Evolutionary conservation across 2,797 vertebrate species (phyloP).

Genomic region (Crenuchus spilurus): DNA sequence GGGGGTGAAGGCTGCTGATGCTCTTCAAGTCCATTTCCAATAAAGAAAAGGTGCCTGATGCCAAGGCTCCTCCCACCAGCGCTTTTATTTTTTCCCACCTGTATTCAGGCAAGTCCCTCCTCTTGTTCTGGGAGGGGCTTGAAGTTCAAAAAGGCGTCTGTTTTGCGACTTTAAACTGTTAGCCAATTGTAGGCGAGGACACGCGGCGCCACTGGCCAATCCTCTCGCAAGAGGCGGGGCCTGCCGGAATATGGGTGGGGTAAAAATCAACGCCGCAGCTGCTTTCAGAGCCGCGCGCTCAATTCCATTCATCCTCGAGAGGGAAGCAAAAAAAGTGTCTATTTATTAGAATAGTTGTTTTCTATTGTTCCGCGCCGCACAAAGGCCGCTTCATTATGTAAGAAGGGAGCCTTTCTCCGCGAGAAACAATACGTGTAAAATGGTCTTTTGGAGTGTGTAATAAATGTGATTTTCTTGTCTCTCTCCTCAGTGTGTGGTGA

Average conservation of each 20-base stretch:
- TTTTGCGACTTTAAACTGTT: neutral
- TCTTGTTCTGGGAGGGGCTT: neutral
- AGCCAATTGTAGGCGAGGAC: neutral
- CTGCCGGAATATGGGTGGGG: neutral
- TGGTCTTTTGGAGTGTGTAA: slow-evolving; percentile 96
- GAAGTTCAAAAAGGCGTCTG: neutral
- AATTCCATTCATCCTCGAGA: slow-evolving; percentile 90
- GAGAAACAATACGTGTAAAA: slow-evolving; percentile 99
- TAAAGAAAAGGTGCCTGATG: slow-evolving; percentile 70
- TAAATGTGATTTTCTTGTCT: slow-evolving; percentile 95
- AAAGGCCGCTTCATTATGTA: slow-evolving; percentile 97
- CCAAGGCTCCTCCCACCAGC: slow-evolving; percentile 85
- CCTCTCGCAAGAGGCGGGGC: neutral
- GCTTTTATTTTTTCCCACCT: neutral
- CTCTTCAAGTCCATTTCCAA: slow-evolving; percentile 75
- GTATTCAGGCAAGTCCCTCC: neutral
- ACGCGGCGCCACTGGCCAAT: neutral
- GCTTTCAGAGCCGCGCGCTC: slow-evolving; percentile 93
- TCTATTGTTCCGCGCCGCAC: slow-evolving; percentile 95
- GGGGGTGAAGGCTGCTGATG: slow-evolving; percentile 54
- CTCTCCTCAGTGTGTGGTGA: slow-evolving; percentile 84
- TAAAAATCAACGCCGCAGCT: slow-evolving; percentile 82
- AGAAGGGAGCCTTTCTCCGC: slow-evolving; percentile 83
- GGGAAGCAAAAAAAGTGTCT: slow-evolving; percentile 89
- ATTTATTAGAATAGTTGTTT: slow-evolving; percentile 99